Evolutionary conservation across 2,888 invertebrate species (phyloP).

Genomic region (Dicyrtoma fusca): DNA sequence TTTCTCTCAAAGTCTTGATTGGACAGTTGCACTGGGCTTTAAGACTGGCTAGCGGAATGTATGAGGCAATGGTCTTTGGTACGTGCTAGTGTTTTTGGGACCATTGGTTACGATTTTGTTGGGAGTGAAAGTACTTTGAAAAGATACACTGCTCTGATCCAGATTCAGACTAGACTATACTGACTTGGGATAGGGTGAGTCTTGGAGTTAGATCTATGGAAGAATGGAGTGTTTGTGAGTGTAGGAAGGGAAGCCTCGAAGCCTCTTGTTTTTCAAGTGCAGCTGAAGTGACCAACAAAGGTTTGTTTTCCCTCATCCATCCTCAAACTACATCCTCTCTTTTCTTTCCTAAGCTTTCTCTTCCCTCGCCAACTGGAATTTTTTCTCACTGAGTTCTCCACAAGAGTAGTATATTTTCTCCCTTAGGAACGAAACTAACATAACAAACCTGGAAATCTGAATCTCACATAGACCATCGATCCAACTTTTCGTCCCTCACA

Average conservation of each 20-base stretch:
- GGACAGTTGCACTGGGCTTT: too few species aligned
- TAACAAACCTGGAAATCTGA: not conserved
- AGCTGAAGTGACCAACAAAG: constrained; percentile 15
- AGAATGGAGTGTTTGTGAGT: not conserved
- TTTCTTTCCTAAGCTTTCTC: not conserved
- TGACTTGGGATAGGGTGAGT: too few species aligned
- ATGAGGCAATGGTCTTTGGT: too few species aligned
- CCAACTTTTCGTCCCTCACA: not conserved
- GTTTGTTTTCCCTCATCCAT: not conserved
- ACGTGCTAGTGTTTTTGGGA: too few species aligned
- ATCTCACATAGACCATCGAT: not conserved
- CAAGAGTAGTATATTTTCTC: not conserved
- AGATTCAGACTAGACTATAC: too few species aligned
- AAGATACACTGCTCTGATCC: too few species aligned
- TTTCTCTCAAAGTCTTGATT: too few species aligned
- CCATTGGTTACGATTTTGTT: too few species aligned
- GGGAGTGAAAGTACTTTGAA: not conserved
- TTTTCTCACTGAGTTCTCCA: not conserved
- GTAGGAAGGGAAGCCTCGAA: not conserved
- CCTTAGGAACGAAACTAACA: not conserved
- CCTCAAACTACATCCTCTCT: not conserved
- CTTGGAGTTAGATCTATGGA: not conserved
- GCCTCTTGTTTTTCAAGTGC: not conserved
- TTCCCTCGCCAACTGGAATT: not conserved
- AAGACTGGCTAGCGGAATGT: too few species aligned